phyloP scores from a whole-genome alignment of 2,113 vertebrate species.

The Strigops habroptila region DNA sequence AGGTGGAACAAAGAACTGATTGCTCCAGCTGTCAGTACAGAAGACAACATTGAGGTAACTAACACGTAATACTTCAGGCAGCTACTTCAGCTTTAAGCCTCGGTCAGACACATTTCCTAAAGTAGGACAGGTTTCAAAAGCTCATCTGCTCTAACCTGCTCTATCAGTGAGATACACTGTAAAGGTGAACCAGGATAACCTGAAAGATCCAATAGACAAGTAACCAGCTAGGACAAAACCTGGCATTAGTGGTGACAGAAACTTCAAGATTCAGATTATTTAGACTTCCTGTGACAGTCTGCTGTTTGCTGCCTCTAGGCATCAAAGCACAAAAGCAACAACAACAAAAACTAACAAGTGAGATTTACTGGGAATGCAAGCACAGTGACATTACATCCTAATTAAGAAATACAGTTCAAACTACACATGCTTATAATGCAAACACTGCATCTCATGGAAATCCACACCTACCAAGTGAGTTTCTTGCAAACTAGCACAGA shows the following conservation, averaged over 20 bases:
- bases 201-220: neutral
- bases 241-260: neutral
- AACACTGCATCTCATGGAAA: neutral
- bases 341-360: neutral
- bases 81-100: neutral
- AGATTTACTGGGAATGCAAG: neutral
- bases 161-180: neutral
- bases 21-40: neutral
- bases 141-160: neutral
- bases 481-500: neutral
- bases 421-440: neutral
- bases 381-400: neutral
- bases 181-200: neutral
- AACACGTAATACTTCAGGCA: neutral
- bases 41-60: neutral
- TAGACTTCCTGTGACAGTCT: neutral
- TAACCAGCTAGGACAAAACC: neutral
- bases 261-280: neutral
- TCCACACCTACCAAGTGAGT: neutral
- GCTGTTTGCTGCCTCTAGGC: neutral
- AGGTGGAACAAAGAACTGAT: neutral
- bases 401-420: constrained; percentile 44
- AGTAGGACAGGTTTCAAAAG: neutral
- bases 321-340: neutral
- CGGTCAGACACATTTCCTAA: neutral